Base-by-base conservation (phyloP, 2,113 vertebrate species). In the Variabilichromis moorii region DNA sequence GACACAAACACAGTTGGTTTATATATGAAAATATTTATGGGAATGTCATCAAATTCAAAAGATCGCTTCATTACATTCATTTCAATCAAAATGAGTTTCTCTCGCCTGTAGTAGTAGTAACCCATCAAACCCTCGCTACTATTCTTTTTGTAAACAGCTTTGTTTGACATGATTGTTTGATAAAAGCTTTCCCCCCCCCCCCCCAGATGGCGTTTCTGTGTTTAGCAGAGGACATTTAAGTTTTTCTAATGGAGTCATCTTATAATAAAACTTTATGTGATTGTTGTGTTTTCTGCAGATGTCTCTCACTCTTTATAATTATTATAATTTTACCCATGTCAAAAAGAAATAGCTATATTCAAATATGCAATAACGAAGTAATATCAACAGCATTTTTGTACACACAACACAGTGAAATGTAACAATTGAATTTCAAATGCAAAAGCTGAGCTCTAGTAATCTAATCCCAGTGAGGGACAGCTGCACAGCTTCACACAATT, bases 1-100 rank as follows among this genome's bases (percentile, higher is more conserved):
- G 81, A 92, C 3, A 86, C 80, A 90, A 9, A 89, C 4, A 90
- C 84, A n/a, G 3, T 3, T n/a, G 5, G 19, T 4, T 82, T 90
- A 73, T 59, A 59, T 94, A 91, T 89, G 90, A 96, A 96, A 94
- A 95, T 95, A 95, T 96, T 95, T 95, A 93, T 94, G 92, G 90
- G 92, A 91, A 94, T 90, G 84, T 92, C 83, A 90, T 86, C 81
- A 87, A 85, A 90, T 87, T 93, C 10, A 89, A 93, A 91, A 83
- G 37, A 47, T 86, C 21, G 24, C 61, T 54, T 90, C 28, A 17
- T 89, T 95, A 94, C 94, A 95, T 95, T 95, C 93, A 93, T 59
- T 71, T 94, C 45, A 82, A 84, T 85, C 85, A 26, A 45, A 87
- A 84, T 86, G 57, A 3, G 6, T 51, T 86, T 73, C 63, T 85